Base-by-base conservation (phyloP, 2,888 invertebrate genomes). In the Rhyacophila evoluta region DNA sequence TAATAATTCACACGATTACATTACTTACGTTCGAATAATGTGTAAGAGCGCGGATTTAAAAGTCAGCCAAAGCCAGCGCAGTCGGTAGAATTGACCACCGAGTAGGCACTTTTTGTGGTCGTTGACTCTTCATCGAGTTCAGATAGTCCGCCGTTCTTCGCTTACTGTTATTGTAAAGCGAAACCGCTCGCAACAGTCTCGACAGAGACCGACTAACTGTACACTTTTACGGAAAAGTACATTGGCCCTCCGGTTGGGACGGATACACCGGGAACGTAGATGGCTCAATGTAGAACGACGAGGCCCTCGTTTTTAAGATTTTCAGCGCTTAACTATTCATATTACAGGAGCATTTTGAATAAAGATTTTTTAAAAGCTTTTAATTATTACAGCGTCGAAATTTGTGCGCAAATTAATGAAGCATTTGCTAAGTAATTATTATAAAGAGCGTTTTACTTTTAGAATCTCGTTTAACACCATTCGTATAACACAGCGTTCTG, bases 141-240 rank as follows among this genome's bases (percentile, higher is more conserved):
- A 55, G 25, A 55, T 55, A 55, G 25, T 10, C 15, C 55, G 55
- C 55, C 55, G 55, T 55, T 55, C 55, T 10, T 19, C 55, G 55
- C 55, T 55, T 55, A 55, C 55, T 55, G 55, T 55, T 55, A 55
- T 55, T 55, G 55, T 55, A 55, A 55, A 55, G 55, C 55, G 55
- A 55, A 55, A 55, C 55, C 55, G 19, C 55, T 55, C 25, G 15
- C 25, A 4, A 55, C 55, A 6, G 29, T 39, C 39, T 6, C 55
- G 55, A 19, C 8, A 12, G 29, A 33, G 29, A 33, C 29, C 6
- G 29, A 25, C 55, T 55, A 55, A 55, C 55, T 55, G 55, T 55
- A 55, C 55, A 55, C 55, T 55, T 25, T 55, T 55, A 25, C 19
- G 55, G 55, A 55, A 55, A 25, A 55, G 55, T 55, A 55, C 55